Base-by-base conservation (phyloP, 2,113 vertebrate genomes). In the Dryoscopus gambensis region DNA sequence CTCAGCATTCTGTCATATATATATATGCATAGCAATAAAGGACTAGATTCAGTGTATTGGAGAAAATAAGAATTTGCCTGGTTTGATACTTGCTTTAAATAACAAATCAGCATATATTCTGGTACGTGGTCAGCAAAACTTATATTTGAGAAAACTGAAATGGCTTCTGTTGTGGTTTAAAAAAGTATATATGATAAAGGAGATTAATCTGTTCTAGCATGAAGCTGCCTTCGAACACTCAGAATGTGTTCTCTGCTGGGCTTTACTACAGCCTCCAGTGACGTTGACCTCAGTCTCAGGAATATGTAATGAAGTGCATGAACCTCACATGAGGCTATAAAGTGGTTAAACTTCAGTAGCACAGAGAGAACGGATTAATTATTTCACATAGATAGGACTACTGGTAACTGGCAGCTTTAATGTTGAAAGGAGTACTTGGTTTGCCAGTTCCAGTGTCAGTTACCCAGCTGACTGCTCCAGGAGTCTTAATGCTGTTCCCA, bases 251-350 rank as follows among this genome's bases (percentile, higher is more conserved):
- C 53, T 74, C 47, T 94, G 0, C 80, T 86, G 88, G 93, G 84
- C 77, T 90, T 90, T 52, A 14, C 63, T 96, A 22, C 62, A 80
- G 89, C 47, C 90, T 79, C 46, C 39, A 22, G 78, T 95, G 96
- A 78, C 90, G 56, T 46, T n/a, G 62, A 59, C 77, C 71, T 94
- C 73, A 30, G 82, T 85, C 62, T 97, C 52, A 84, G 95, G 92
- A 93, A 84, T 90, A 59, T 44, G 93, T 89, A 89, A 78, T 65
- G 31, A 83, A 93, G 62, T 82, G 23, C 8, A 3, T 73, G 78
- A 91, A 82, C 88, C 84, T 79, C 80, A 78, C 85, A n/a, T 60
- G 73, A 96, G 69, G 67, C 82, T 90, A 31, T 40, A 56, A 18
- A 87, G 76, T 90, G 42, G 69, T 82, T 96, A 59, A 87, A 92